phyloP scores from a whole-genome alignment of 2,113 vertebrate genomes.

The Thalassarche chlororhynchos region DNA sequence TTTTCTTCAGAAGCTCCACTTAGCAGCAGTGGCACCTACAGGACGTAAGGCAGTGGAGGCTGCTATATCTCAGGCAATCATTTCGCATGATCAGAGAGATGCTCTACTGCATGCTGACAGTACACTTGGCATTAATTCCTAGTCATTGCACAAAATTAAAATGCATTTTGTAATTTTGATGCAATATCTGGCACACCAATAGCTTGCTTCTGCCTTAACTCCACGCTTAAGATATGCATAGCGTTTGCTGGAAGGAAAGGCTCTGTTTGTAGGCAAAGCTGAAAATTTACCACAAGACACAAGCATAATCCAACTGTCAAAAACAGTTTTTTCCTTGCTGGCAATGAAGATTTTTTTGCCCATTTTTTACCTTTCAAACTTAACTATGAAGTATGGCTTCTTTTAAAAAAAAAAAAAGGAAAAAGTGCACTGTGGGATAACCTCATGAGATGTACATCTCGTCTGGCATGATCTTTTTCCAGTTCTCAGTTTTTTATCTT shows the following conservation, averaged over 20 bases:
- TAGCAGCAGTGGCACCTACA: conserved; percentile 69
- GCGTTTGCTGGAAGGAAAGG: conserved; percentile 56
- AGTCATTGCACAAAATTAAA: conserved; percentile 64
- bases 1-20: conserved; percentile 53
- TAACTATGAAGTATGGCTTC: background rate
- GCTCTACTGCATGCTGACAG: conserved; percentile 48
- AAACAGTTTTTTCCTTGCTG: conserved; percentile 37
- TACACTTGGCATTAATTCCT: conserved; percentile 59
- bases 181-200: conserved; percentile 65
- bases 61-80: conserved; percentile 30
- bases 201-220: conserved; percentile 48
- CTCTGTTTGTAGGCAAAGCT: conserved; percentile 65
- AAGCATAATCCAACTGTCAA: conserved; percentile 55
- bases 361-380: conserved; percentile 30
- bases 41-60: conserved; percentile 44
- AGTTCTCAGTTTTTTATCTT: background rate
- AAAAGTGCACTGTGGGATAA: background rate
- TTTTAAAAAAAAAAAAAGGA: background rate
- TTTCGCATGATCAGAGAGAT: conserved; percentile 47
- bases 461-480: background rate
- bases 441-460: background rate
- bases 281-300: conserved; percentile 65
- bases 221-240: conserved; percentile 47
- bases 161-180: conserved; percentile 68
- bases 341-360: background rate